Evolutionary conservation across 2,113 vertebrate genomes (phyloP).

Genomic region (Pandion haliaetus): DNA sequence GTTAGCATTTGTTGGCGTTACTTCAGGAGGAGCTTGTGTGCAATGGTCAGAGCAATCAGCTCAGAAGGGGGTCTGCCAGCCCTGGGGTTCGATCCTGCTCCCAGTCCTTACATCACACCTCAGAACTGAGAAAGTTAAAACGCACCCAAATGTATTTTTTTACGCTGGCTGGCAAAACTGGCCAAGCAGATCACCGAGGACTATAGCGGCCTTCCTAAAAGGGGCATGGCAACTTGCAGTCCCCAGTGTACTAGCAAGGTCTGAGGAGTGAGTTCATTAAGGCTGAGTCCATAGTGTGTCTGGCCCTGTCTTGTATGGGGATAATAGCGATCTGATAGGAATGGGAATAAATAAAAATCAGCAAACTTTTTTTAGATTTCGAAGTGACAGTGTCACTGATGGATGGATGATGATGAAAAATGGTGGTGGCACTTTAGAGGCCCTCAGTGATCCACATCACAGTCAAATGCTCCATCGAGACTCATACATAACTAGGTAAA

Average conservation of each 20-base stretch:
- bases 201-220: neutral
- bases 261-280: neutral
- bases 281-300: neutral
- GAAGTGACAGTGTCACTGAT: neutral
- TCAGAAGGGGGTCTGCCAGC: neutral
- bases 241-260: neutral
- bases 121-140: neutral
- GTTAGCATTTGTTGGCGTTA: neutral
- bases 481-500: neutral
- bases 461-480: neutral
- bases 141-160: neutral
- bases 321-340: neutral
- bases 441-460: neutral
- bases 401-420: neutral
- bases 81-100: neutral
- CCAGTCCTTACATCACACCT: neutral
- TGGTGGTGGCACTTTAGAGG: neutral
- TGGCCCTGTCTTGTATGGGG: neutral
- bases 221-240: neutral
- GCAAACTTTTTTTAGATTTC: neutral
- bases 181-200: neutral
- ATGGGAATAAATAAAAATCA: neutral
- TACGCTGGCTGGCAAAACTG: neutral
- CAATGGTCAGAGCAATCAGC: neutral
- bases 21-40: neutral